Conservation (phyloP, 2,113 vertebrate species). For the Lepidothrix coronata region DNA sequence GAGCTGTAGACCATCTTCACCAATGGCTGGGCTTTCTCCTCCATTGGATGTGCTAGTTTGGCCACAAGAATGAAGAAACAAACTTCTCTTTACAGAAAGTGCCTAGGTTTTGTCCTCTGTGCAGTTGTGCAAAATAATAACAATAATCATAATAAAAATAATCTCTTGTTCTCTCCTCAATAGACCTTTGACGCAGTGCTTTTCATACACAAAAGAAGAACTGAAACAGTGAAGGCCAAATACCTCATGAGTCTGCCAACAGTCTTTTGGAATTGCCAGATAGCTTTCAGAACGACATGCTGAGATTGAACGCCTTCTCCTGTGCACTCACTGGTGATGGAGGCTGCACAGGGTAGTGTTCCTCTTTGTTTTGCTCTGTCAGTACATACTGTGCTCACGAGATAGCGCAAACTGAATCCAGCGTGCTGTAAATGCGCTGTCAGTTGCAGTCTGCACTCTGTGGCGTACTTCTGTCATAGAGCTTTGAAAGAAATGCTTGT, state of each 20-base stretch:
- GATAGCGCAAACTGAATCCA: not conserved
- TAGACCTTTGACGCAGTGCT: constrained; percentile 70
- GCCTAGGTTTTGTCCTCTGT: constrained; percentile 73
- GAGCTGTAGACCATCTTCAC: constrained; percentile 31
- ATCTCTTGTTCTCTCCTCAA: constrained; percentile 72
- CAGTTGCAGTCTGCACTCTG: not conserved
- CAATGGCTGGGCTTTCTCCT: constrained; percentile 29
- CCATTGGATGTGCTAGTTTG: constrained; percentile 58
- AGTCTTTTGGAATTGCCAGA: constrained; percentile 4
- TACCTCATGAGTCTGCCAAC: constrained; percentile 4
- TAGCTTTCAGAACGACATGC: not conserved
- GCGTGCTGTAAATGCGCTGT: not conserved
- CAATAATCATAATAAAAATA: constrained; percentile 79
- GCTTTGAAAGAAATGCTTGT: constrained; percentile 53
- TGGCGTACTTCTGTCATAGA: not conserved
- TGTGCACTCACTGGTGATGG: not conserved
- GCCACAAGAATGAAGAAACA: constrained; percentile 52
- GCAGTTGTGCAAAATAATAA: constrained; percentile 80
- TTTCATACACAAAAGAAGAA: constrained; percentile 68
- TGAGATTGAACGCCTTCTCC: not conserved
- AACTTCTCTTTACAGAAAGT: constrained; percentile 72
- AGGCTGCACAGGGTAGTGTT: not conserved
- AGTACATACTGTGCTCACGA: not conserved
- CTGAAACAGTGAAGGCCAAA: constrained; percentile 64
- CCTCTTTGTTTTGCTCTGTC: not conserved